Evolutionary conservation across 2,797 vertebrate species (phyloP).

Genomic region (Choloepus didactylus): DNA sequence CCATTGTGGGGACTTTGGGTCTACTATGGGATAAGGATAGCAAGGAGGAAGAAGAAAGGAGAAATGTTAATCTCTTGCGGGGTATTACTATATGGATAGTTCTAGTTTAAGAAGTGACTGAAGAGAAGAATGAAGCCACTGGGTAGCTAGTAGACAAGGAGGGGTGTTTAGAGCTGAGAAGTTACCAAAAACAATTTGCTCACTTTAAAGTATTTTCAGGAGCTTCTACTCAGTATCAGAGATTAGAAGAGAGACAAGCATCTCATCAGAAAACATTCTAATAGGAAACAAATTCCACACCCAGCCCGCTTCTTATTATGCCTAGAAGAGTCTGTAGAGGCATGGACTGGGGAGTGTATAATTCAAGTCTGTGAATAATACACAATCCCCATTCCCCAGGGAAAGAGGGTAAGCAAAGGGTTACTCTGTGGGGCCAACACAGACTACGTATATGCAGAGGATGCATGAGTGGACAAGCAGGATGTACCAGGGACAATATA

Average conservation of each 20-base stretch:
- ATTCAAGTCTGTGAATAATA: neutral
- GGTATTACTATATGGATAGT: neutral
- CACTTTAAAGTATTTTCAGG: neutral
- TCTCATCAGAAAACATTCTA: neutral
- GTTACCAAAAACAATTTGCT: neutral
- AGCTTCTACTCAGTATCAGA: neutral
- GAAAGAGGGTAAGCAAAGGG: neutral
- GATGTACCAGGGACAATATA: neutral
- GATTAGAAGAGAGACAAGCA: neutral
- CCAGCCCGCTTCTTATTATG: neutral
- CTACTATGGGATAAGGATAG: neutral
- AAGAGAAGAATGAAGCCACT: neutral
- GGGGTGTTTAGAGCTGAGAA: neutral
- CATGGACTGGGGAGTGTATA: neutral
- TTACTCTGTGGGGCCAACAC: neutral
- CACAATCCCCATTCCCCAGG: neutral
- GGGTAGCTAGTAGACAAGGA: neutral
- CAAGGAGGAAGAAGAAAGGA: neutral
- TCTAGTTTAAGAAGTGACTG: neutral
- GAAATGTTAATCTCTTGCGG: neutral
- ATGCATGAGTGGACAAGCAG: neutral
- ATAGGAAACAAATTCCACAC: neutral
- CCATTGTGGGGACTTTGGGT: neutral
- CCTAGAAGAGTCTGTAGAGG: neutral
- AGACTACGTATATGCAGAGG: neutral